Base-by-base conservation (phyloP, 2,888 invertebrate species). In the Macroteleia sp. region DNA sequence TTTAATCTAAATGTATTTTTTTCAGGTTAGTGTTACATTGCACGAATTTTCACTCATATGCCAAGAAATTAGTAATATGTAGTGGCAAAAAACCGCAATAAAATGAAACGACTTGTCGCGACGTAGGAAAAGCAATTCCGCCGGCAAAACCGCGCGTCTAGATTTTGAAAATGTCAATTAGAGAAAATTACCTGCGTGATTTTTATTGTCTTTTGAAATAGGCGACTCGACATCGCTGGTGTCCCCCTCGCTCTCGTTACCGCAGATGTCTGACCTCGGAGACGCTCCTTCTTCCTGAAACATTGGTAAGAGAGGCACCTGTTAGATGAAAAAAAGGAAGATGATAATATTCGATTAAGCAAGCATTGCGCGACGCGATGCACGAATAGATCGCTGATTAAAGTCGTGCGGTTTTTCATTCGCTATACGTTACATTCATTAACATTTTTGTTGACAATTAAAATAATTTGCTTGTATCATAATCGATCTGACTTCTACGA, bases 161-260 rank as follows among this genome's bases (percentile, higher is more conserved):
- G 61, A 70, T 61, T 61, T 70, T 54, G 46, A 61, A 62, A 73
- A 57, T 57, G 57, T 54, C 66, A 71, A 67, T 71, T 71, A 52
- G 36, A 73, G 66, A 73, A 69, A 69, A 77, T 83, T 82, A 89
- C 90, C 90, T 77, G 88, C 81, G 81, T 90, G 90, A 82, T 86
- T 89, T 82, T 90, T 90, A 39, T 86, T 76, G 75, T 90, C 89
- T 81, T 90, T 90, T n/a, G 88, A 82, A 36, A 86, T 83, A 1
- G 89, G 87, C 67, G 90, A 88, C 71, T 90, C 90, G 44, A 88
- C 89, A 79, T 90, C 91, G 81, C 91, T 91, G 67, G 88, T 86
- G 71, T 91, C 91, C 46, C 86, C 90, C 81, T 90, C 90, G 84
- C 91, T 90, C 81, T 90, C 90, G 73, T 89, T 90, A 32, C 87